Evolutionary conservation across 2,888 invertebrate genomes (phyloP).

Genomic region (Pinctada fucata): DNA sequence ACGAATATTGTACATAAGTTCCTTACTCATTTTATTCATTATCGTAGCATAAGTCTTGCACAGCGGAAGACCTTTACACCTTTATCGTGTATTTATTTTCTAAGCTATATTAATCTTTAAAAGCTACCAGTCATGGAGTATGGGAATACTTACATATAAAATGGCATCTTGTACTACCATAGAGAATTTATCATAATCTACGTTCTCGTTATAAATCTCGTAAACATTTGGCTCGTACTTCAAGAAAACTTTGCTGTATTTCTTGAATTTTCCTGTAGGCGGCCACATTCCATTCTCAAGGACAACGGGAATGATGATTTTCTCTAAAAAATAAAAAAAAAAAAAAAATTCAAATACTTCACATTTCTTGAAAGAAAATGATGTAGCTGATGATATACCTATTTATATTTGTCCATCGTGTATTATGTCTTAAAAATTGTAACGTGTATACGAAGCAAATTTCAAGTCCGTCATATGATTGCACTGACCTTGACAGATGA

Average conservation of each 20-base stretch:
- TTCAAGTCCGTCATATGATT: too few species aligned
- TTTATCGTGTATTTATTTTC: background rate
- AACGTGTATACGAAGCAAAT: too few species aligned
- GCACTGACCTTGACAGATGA: too few species aligned
- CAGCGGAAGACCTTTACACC: background rate
- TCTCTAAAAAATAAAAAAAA: slow-evolving; percentile 2
- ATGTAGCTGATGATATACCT: too few species aligned
- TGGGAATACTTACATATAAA: background rate
- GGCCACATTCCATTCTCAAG: slow-evolving; percentile 19
- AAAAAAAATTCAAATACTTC: background rate
- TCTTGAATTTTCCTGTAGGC: slow-evolving; percentile 14
- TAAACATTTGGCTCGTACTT: slow-evolving; percentile 6
- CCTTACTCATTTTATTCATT: too few species aligned
- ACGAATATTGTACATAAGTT: too few species aligned
- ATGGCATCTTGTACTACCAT: background rate
- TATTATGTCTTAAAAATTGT: too few species aligned
- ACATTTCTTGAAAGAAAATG: background rate
- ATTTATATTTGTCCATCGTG: too few species aligned
- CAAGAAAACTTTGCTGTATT: background rate
- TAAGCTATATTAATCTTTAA: background rate
- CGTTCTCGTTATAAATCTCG: background rate
- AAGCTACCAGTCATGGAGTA: background rate
- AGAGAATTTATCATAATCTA: slow-evolving; percentile 2
- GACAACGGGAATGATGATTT: slow-evolving; percentile 5
- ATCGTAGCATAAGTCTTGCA: too few species aligned